Evolutionary conservation across 2,888 invertebrate genomes (phyloP).

Genomic region (Campoletis raptor): DNA sequence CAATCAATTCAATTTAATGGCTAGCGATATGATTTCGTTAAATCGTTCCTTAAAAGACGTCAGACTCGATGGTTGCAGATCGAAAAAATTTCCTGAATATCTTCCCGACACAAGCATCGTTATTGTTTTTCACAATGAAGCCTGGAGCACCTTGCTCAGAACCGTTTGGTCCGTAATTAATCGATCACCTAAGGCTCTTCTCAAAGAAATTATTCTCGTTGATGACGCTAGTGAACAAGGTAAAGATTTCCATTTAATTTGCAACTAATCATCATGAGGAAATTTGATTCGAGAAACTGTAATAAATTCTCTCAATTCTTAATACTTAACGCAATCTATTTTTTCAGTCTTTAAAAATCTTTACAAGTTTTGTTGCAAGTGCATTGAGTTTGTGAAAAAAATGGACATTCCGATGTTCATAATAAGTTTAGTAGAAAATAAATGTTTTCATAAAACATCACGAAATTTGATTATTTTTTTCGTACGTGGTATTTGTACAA

Average conservation of each 20-base stretch:
- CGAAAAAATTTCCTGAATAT: constrained; percentile 91
- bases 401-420: too few relatives aligned
- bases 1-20: constrained; percentile 99
- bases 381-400: too few relatives aligned
- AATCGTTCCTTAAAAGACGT: constrained; percentile 98
- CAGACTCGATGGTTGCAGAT: constrained; percentile 94
- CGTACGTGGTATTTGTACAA: too few relatives aligned
- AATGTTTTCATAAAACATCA: too few relatives aligned
- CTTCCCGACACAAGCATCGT: constrained; percentile 98
- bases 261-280: background rate
- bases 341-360: background rate
- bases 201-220: constrained; percentile 98
- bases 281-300: background rate
- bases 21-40: constrained; percentile 98
- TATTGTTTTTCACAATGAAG: constrained; percentile 99
- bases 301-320: background rate
- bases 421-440: too few relatives aligned
- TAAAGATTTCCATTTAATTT: constrained; percentile 80
- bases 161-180: constrained; percentile 99
- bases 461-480: too few relatives aligned
- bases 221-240: constrained; percentile 99
- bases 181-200: constrained; percentile 94
- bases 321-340: background rate
- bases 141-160: constrained; percentile 97
- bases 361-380: background rate